Conservation (phyloP, 2,888 invertebrate genomes). For the Eugnorisma glareosa region DNA sequence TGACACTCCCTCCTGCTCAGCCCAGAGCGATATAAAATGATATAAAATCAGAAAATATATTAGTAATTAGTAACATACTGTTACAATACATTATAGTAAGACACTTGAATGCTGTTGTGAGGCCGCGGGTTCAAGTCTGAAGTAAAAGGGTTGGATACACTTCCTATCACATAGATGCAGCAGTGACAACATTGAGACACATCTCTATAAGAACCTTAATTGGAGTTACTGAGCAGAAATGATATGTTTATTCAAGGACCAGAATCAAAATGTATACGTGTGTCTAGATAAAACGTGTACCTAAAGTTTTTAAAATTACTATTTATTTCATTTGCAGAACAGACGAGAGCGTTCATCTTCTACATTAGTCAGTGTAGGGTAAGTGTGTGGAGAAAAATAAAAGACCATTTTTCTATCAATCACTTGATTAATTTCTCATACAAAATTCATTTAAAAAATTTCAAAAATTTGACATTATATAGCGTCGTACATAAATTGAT, state of each 20-base stretch:
- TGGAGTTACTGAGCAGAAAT: conserved; percentile 13
- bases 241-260: conserved; percentile 6
- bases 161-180: not conserved
- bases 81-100: no score
- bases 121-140: not conserved
- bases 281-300: not conserved
- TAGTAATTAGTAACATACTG: no score
- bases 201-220: not conserved
- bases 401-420: conserved; percentile 86
- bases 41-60: no score
- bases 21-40: no score
- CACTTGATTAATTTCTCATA: conserved; percentile 89
- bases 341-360: not conserved
- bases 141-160: no score
- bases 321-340: not conserved
- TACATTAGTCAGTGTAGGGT: conserved; percentile 6
- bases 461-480: conserved; percentile 90
- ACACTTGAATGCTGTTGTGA: not conserved
- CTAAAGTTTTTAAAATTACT: not conserved
- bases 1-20: no score
- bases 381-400: conserved; percentile 67
- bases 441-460: conserved; percentile 90
- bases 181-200: not conserved
- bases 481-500: conserved; percentile 89
- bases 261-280: not conserved